Percentiles rank a stretch among this genome's conserved stretches.
Evolutionary conservation across 1,140 invertebrate species (phyloP).

Genomic region (Trichonephila inaurata): DNA sequence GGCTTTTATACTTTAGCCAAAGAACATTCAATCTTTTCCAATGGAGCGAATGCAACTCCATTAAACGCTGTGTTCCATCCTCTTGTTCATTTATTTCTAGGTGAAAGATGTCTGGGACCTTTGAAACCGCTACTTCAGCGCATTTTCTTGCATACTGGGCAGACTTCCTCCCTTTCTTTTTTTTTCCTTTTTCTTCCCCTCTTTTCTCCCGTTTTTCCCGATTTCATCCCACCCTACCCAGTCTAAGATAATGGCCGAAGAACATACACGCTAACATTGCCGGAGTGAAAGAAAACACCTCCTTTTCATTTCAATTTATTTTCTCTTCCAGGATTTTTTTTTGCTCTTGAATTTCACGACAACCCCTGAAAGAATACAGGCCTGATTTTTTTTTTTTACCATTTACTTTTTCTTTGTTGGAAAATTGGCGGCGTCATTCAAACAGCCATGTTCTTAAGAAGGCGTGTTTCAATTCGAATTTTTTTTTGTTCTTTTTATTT

Average conservation of each 20-base stretch:
- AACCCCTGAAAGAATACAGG: slow-evolving; percentile 4
- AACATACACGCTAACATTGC: slow-evolving; percentile 32
- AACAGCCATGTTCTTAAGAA: slow-evolving; percentile 46
- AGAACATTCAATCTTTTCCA: slow-evolving; percentile 58
- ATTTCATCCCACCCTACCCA: neutral
- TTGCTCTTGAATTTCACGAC: slow-evolving; percentile 29
- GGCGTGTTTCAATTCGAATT: slow-evolving; percentile 26
- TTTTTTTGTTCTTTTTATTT: neutral
- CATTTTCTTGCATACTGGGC: slow-evolving; percentile 59
- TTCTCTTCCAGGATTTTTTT: neutral
- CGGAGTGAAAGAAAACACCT: slow-evolving; percentile 46
- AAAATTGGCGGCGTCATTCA: slow-evolving; percentile 60
- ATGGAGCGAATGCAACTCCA: slow-evolving; percentile 26
- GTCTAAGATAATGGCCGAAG: slow-evolving; percentile 42
- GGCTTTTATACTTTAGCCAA: neutral
- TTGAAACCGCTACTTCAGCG: slow-evolving; percentile 37
- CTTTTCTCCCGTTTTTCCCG: neutral
- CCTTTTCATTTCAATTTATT: slow-evolving; percentile 64
- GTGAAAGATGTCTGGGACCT: slow-evolving; percentile 37
- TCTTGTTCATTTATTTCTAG: slow-evolving; percentile 48
- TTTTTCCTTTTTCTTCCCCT: neutral
- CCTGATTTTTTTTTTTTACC: neutral
- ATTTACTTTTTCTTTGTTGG: slow-evolving; percentile 7
- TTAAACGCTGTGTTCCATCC: slow-evolving; percentile 23
- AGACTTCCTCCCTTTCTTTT: neutral